Percentiles rank a stretch among this genome's conserved stretches.
phyloP scores from a whole-genome alignment of 2,888 invertebrate species.

The Auanema freiburgensis region DNA sequence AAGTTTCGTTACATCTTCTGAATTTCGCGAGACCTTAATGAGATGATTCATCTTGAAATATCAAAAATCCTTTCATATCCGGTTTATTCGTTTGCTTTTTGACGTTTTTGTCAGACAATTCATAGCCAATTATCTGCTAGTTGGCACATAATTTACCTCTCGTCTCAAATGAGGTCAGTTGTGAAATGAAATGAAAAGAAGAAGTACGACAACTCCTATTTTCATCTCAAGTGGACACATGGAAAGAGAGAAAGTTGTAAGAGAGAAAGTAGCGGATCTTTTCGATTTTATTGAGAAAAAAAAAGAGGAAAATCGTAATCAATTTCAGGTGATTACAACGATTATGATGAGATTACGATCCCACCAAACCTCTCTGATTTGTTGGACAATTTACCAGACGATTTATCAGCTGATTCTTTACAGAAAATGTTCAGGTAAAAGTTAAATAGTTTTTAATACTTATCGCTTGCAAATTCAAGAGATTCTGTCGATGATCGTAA shows the following conservation, averaged over 20 bases:
- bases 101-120: constrained; percentile 1
- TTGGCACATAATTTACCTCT: background rate
- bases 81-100: constrained; percentile 1
- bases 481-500: constrained; percentile 60
- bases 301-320: background rate
- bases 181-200: background rate
- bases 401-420: constrained; percentile 52
- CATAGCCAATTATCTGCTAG: background rate
- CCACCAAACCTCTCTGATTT: constrained; percentile 61
- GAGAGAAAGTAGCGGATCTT: constrained; percentile 17
- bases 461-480: constrained; percentile 25
- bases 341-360: constrained; percentile 61
- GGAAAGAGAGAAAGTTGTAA: constrained; percentile 17
- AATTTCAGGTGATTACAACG: constrained; percentile 55
- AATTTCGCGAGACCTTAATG: too few species aligned
- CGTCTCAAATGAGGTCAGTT: constrained; percentile 15
- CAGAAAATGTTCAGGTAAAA: constrained; percentile 58
- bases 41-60: too few species aligned
- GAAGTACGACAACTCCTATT: background rate
- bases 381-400: constrained; percentile 59
- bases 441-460: background rate
- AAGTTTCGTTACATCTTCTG: too few species aligned
- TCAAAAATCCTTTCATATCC: background rate
- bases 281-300: background rate
- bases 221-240: constrained; percentile 5